phyloP scores from a whole-genome alignment of 2,888 invertebrate species.

The Xylota sylvarum region DNA sequence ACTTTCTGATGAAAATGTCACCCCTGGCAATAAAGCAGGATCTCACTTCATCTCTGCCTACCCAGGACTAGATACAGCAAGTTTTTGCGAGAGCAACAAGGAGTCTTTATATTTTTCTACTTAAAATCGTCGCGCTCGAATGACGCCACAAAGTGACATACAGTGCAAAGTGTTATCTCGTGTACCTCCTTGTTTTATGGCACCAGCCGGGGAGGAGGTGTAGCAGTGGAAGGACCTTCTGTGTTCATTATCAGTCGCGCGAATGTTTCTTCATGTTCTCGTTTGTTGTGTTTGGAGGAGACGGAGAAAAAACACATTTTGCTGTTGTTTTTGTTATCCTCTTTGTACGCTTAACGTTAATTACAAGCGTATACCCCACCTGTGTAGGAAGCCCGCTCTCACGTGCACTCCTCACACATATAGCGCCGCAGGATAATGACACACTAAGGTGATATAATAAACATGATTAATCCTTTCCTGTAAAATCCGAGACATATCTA shows the following conservation, averaged over 20 bases:
- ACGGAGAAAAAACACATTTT: background rate
- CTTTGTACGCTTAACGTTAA: conserved; percentile 52
- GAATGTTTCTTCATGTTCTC: conserved; percentile 30
- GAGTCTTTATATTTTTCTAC: conserved; percentile 20
- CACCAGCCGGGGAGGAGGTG: conserved; percentile 5
- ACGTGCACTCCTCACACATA: background rate
- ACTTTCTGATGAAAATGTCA: conserved; percentile 35
- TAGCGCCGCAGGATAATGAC: conserved; percentile 52
- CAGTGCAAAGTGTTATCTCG: conserved; percentile 66
- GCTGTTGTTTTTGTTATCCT: conserved; percentile 14
- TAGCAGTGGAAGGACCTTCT: conserved; percentile 25
- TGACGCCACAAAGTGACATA: conserved; percentile 55
- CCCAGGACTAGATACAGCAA: background rate
- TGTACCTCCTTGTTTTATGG: conserved; percentile 59
- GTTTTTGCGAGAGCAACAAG: conserved; percentile 1
- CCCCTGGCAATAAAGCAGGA: conserved; percentile 36
- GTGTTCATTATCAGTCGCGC: conserved; percentile 46
- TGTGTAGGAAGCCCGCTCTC: background rate
- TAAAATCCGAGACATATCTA: conserved; percentile 59
- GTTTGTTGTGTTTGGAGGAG: conserved; percentile 29
- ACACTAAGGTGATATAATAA: conserved; percentile 70
- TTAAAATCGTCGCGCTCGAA: conserved; percentile 42
- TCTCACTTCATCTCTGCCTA: background rate
- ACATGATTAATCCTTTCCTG: conserved; percentile 72
- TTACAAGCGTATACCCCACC: conserved; percentile 47